Base-by-base conservation (phyloP, 2,888 invertebrate species). In the Aspidiotus rigidus region DNA sequence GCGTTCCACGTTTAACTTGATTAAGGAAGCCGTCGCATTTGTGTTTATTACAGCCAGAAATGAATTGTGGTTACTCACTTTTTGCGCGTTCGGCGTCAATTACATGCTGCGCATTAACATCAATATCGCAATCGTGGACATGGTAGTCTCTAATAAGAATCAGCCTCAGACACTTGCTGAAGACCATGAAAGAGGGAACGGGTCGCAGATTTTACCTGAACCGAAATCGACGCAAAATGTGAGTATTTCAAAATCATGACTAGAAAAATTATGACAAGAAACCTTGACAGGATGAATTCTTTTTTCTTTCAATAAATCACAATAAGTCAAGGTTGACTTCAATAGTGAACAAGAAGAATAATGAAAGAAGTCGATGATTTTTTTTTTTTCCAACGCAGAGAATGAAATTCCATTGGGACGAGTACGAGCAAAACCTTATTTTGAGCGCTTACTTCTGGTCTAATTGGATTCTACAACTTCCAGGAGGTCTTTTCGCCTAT, bases 381-480 rank as follows among this genome's bases (percentile, higher is more conserved):
- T 49, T n/a, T 13, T 49, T 13, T 49, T n/a, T n/a, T 49, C 49
- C 2, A 13, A 28, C 15, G 28, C 57, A 63, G 54, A 49, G 42
- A 59, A 57, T 53, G 7, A 44, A 56, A 16, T 74, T 72, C 56
- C 71, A 71, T 28, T 88, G 88, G 87, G 82, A 83, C 74, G 85
- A 85, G 74, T 82, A 84, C 73, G 80, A 85, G 69, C 86, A 86
- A 76, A 84, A 85, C 9, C 74, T 83, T 54, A 80, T 84, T 9
- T 77, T 88, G 69, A 86, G 86, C 0, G 83, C 85, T 0, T 89
- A 86, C 75, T 89, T 86, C 77, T 88, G 86, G 84, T 77, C 87
- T 1, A 87, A 89, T 75, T 86, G 87, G 83, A 61, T 84, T 0
- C 83, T 84, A 0, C 88, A 89, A 78, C 78, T 89, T 44, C 88